These are phyloP conservation scores for Ailurus styani DNA, from an alignment of 2,113 vertebrate species.

Conservation along the genomic window DNA sequence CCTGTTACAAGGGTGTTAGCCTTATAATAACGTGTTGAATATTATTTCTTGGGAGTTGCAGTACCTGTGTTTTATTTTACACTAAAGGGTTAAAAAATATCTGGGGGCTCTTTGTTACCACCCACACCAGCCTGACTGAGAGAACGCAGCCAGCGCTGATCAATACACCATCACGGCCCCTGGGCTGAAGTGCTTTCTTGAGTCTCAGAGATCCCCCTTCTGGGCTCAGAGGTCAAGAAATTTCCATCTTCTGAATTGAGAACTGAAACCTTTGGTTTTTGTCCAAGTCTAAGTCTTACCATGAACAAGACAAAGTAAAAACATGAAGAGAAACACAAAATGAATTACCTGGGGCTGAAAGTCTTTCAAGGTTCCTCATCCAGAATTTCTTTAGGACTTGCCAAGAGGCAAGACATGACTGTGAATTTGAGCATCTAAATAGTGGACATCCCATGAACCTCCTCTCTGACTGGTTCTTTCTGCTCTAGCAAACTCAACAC, in stretches of 20 bases:
- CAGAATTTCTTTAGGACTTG: background rate
- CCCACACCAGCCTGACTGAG: background rate
- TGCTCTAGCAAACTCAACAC: background rate
- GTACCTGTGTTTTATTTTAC: background rate
- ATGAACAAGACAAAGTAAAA: background rate
- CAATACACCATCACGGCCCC: rapidly evolving
- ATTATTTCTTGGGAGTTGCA: background rate
- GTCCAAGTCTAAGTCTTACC: background rate
- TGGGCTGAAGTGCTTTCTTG: background rate
- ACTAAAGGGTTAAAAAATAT: background rate
- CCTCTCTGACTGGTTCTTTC: background rate
- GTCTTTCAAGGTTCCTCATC: background rate
- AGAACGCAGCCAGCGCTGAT: background rate
- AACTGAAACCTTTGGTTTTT: background rate
- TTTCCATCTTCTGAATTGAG: background rate
- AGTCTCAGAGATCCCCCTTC: background rate
- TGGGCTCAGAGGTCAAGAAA: background rate
- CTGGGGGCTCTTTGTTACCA: background rate
- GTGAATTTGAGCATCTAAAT: background rate
- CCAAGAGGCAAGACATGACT: background rate
- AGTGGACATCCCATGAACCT: rapidly evolving
- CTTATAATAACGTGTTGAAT: background rate
- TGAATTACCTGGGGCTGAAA: background rate
- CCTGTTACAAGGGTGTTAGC: background rate
- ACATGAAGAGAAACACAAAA: background rate